phyloP scores from a whole-genome alignment of 2,113 vertebrate species.

The Axis porcinus region DNA sequence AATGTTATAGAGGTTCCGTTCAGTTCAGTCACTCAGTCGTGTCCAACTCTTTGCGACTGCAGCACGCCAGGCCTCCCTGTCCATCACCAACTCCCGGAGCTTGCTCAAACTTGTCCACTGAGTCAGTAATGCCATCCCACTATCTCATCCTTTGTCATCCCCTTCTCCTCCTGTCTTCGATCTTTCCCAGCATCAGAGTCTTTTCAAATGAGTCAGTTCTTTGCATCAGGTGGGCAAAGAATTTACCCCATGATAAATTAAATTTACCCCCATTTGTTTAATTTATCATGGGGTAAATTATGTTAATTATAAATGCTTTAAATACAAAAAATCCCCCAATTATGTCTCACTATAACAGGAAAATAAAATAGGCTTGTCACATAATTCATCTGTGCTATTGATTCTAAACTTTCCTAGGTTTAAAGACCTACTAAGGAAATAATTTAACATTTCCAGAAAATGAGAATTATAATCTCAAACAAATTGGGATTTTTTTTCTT shows the following conservation, averaged over 20 bases:
- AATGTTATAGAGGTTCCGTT: background rate
- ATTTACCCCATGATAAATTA: background rate
- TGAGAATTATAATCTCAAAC: background rate
- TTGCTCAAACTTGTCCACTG: background rate
- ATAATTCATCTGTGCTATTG: background rate
- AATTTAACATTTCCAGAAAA: background rate
- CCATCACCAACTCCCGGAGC: background rate
- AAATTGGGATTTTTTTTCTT: background rate
- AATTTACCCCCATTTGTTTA: background rate
- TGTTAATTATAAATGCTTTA: background rate
- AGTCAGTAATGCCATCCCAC: background rate
- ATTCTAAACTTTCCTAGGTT: background rate
- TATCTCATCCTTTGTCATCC: background rate
- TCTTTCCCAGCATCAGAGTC: background rate
- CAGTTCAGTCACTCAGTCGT: rapidly evolving
- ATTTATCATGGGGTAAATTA: background rate
- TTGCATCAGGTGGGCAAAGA: background rate
- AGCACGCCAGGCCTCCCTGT: background rate
- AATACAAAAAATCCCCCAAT: background rate
- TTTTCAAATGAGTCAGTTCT: background rate
- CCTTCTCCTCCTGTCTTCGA: background rate
- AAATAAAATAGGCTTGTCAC: background rate
- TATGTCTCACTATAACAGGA: background rate
- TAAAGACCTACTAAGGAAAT: background rate
- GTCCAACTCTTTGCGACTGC: background rate